A percentile compares a stretch with the other conserved stretches of the same genome.
Evolutionary conservation across 2,888 invertebrate genomes (phyloP).

Genomic region (Oligia latruncula): DNA sequence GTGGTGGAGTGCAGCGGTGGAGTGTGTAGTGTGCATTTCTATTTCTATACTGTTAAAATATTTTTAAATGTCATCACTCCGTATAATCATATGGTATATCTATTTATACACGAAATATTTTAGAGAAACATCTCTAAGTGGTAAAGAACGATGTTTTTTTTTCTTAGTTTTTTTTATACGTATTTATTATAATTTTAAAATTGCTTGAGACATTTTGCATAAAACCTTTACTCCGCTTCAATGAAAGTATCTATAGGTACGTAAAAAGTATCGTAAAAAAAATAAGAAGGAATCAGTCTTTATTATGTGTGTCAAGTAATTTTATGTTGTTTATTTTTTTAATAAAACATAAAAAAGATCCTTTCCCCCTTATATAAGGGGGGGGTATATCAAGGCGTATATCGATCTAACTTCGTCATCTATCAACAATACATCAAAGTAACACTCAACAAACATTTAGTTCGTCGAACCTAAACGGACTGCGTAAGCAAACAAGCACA

Average conservation of each 20-base stretch:
- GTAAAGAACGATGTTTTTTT: not conserved
- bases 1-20: too few relatives aligned
- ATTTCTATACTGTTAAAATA: not conserved
- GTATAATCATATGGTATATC: not conserved
- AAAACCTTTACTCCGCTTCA: too few relatives aligned
- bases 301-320: too few relatives aligned
- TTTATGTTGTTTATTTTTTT: too few relatives aligned
- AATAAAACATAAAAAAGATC: too few relatives aligned
- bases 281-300: too few relatives aligned
- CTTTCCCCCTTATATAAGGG: too few relatives aligned
- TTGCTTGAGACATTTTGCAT: too few relatives aligned
- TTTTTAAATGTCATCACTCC: not conserved
- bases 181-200: too few relatives aligned
- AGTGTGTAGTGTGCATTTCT: too few relatives aligned
- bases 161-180: not conserved
- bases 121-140: not conserved
- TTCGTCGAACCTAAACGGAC: not conserved
- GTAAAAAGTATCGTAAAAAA: too few relatives aligned
- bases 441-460: not conserved
- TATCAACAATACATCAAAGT: not conserved
- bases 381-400: not conserved
- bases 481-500: slow-evolving; percentile 1
- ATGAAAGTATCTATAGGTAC: too few relatives aligned
- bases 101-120: not conserved
- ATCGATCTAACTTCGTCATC: not conserved